Evolutionary conservation across 2,797 vertebrate genomes (phyloP).

Genomic region (Fratercula arctica): DNA sequence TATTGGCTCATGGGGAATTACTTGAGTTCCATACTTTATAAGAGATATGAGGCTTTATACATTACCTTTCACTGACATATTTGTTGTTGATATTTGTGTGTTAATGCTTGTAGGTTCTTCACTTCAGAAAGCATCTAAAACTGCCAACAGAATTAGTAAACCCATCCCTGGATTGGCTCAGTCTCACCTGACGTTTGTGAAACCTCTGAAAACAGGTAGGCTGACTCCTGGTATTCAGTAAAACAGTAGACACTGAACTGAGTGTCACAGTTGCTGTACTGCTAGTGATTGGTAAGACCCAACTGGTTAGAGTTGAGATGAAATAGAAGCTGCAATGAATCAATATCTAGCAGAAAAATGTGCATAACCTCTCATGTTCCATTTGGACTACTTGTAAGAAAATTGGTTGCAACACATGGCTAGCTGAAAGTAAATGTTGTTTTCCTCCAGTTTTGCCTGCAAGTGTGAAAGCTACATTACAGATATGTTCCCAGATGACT

Average conservation of each 20-base stretch:
- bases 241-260: background rate
- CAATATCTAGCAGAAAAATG: background rate
- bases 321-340: background rate
- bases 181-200: conserved; percentile 86
- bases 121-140: conserved; percentile 61
- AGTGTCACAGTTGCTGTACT: background rate
- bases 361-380: background rate
- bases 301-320: background rate
- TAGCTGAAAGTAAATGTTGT: background rate
- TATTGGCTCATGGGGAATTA: background rate
- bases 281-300: background rate
- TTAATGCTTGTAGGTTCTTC: conserved; percentile 61
- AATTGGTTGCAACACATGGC: background rate
- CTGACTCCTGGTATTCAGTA: background rate
- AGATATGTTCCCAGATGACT: background rate
- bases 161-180: conserved; percentile 84
- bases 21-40: background rate
- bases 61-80: background rate
- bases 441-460: background rate
- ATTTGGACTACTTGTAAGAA: background rate
- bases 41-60: background rate
- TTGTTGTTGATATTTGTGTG: background rate
- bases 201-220: conserved; percentile 84
- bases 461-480: background rate
- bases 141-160: conserved; percentile 72